A percentile compares a stretch with the other conserved stretches of the same genome.
phyloP scores from a whole-genome alignment of 2,113 vertebrate species.

The Neotoma lepida region DNA sequence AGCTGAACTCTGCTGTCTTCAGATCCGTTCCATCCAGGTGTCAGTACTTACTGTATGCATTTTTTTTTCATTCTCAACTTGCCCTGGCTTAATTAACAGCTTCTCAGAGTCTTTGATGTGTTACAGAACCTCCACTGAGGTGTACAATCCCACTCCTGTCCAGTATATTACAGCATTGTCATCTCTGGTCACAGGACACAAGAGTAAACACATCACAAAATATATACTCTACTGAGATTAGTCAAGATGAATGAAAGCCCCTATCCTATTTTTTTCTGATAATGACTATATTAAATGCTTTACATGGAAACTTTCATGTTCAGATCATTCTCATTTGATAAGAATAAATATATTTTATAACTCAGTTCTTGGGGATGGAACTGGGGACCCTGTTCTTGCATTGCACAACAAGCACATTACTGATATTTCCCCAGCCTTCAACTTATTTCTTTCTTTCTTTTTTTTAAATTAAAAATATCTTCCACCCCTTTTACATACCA shows the following conservation, averaged over 20 bases:
- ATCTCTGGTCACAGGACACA: not conserved
- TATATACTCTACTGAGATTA: not conserved
- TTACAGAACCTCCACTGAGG: too few species aligned
- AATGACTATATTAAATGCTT: not conserved
- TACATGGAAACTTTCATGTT: not conserved
- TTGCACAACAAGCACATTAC: not conserved
- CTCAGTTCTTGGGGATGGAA: not conserved
- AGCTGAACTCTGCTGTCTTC: not conserved
- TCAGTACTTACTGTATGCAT: not conserved
- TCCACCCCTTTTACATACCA: too few species aligned
- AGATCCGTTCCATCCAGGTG: not conserved
- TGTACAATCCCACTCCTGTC: not conserved
- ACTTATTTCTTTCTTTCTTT: not conserved
- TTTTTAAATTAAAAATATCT: too few species aligned
- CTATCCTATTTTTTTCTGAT: not conserved
- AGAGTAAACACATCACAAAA: not conserved
- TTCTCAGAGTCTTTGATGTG: too few species aligned
- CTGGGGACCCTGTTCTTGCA: not conserved
- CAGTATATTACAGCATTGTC: not conserved
- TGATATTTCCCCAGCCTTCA: not conserved
- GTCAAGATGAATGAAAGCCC: not conserved
- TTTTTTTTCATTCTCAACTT: not conserved
- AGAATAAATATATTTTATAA: not conserved
- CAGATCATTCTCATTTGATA: not conserved
- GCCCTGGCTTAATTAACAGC: not conserved